These are phyloP conservation scores for Drosophila sp. DNA, from an alignment of 1,140 invertebrate species.

Conservation along the genomic window DNA sequence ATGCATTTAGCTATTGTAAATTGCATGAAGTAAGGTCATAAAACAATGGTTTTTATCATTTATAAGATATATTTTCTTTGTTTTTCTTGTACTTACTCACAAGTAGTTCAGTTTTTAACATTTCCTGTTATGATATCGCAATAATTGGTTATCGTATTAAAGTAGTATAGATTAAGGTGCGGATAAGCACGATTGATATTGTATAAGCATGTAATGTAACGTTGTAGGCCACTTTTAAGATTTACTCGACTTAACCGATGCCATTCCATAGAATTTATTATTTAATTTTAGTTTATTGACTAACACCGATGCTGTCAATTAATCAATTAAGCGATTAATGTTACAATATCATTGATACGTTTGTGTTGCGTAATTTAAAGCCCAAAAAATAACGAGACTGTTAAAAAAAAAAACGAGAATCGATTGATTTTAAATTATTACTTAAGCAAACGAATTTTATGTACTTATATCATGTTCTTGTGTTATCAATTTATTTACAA, in stretches of 20 bases:
- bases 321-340: conserved; percentile 25
- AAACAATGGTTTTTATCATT: neutral
- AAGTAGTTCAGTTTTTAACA: neutral
- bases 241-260: conserved; percentile 67
- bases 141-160: conserved; percentile 1
- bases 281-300: conserved; percentile 31
- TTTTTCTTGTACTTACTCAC: neutral
- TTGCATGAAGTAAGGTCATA: neutral
- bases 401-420: conserved; percentile 44
- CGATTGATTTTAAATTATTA: conserved; percentile 36
- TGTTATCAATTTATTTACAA: conserved; percentile 64
- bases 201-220: conserved; percentile 52
- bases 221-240: conserved; percentile 39
- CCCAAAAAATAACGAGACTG: conserved; percentile 56
- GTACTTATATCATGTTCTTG: conserved; percentile 63
- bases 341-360: neutral
- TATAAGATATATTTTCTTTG: neutral
- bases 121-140: conserved; percentile 18
- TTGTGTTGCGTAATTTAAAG: conserved; percentile 20
- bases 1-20: neutral
- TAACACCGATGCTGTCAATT: conserved; percentile 55
- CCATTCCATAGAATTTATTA: conserved; percentile 64
- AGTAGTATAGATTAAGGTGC: conserved; percentile 13
- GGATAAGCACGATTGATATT: conserved; percentile 5
- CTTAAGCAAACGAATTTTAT: conserved; percentile 48